Evolutionary conservation across 2,113 vertebrate genomes (phyloP), one percentile per base, ranked within the genome.

Genomic region (Amia ocellicauda): DNA sequence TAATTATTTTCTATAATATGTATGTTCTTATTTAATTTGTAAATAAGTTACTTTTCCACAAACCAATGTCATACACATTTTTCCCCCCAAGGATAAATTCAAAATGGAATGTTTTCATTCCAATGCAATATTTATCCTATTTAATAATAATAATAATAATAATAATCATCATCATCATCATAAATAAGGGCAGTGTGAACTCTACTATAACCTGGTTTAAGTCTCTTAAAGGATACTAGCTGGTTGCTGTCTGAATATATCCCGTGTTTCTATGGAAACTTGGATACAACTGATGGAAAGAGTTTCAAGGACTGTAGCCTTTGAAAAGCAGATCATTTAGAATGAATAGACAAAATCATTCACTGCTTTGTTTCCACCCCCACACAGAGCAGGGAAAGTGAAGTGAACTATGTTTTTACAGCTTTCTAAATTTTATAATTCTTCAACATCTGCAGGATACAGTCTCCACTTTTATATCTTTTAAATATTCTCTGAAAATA

Each of bases 221-320:
- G n/a, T 52, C 11, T 22, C 5, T 49, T 27, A 22, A 55, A 26
- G 2, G 27, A 26, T 14, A 55, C 1, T 14, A 28, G 7, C 31
- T 36, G 31, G 31, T 36, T 36, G 1, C 31, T 36, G 11, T 17
- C 26, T 13, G 16, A 29, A 9, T 52, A 22, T 20, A 52, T 52
- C 2, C 24, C 26, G 51, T 29, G 62, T 64, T 64, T 64, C 62
- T 56, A 64, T 64, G 62, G 62, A 55, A 55, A 64, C 62, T 17
- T 28, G 26, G 45, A 24, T 14, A 26, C 1, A 19, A 11, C 9
- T 28, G 23, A 63, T 26, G 8, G 16, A 45, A 27, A 27, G 51
- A 20, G 36, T 23, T 22, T 22, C 28, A 22, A 58, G 56, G 56
- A 3, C 36, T 10, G 22, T 17, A 23, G 20, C 62, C 16, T 64